Percentiles rank a stretch among this genome's conserved stretches.
Conservation (phyloP, 2,797 vertebrate genomes). For the Steatocranus sp. region DNA sequence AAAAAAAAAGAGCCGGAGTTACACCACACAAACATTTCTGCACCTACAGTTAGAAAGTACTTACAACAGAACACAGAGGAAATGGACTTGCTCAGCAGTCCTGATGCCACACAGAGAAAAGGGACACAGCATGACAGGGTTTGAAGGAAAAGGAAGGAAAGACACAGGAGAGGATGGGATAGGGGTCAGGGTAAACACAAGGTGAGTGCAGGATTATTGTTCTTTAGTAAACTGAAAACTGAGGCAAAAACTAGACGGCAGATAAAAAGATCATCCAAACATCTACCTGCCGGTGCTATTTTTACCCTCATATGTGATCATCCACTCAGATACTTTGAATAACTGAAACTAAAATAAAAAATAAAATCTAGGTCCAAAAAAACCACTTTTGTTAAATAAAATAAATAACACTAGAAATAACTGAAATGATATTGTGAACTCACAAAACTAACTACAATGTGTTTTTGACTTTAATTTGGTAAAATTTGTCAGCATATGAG, state of each 20-base stretch:
- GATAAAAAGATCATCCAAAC: background rate
- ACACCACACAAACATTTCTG: slow-evolving; percentile 29
- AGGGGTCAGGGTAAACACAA: slow-evolving; percentile 33
- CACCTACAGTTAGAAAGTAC: slow-evolving; percentile 68
- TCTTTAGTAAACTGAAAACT: background rate
- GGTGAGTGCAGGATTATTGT: slow-evolving; percentile 19
- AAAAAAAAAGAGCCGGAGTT: background rate
- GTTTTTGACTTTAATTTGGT: background rate
- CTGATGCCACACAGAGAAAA: slow-evolving; percentile 80
- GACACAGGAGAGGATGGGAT: slow-evolving; percentile 35
- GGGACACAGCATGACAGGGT: slow-evolving; percentile 41
- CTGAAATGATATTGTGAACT: background rate
- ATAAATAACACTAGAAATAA: background rate
- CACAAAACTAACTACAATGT: background rate
- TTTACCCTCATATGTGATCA: background rate
- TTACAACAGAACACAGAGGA: slow-evolving; percentile 99
- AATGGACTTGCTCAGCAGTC: slow-evolving; percentile 96
- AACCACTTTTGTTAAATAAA: background rate
- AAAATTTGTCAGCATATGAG: too few species aligned
- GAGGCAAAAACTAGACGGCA: background rate
- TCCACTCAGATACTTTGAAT: background rate
- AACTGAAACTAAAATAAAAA: background rate
- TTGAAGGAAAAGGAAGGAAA: slow-evolving; percentile 25
- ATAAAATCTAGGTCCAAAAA: background rate
- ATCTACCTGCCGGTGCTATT: background rate